Evolutionary conservation across 1,140 invertebrate species (phyloP), one percentile per base, ranked within the genome.

Genomic region (Bombus polaris): DNA sequence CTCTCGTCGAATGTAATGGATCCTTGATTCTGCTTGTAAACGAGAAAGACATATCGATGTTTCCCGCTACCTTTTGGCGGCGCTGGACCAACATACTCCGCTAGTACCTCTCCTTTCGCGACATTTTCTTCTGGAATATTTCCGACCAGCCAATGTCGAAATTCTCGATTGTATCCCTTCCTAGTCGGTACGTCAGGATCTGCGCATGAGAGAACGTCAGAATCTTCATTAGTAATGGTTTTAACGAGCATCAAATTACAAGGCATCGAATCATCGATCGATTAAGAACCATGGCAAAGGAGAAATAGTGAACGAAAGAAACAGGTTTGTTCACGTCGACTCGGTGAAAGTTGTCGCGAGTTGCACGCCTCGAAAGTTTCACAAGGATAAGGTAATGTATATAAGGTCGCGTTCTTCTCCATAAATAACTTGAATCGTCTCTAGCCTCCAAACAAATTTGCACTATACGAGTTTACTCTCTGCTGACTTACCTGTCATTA

Each of bases 141-240:
- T 65, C 96, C 96, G 10, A 98, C 96, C 0, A 97, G 91, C 97
- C 97, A 97, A 89, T 97, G 97, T 81, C 96, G 96, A 94, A 96
- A 97, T 93, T 97, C 97, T 10, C 97, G 92, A 86, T 96, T 86
- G 95, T 96, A 95, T 59, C 94, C 92, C 75, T 96, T 94, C 9
- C 83, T 79, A n/a, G 94, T 96, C 66, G 97, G 97, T 4, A 95
- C 96, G 94, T 97, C 97, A 10, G 96, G 96, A 95, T 97, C 97
- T 96, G 42, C 8, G 2, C 4, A 12, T 1, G 18, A 80, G 12
- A 37, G 37, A n/a, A 59, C 25, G 25, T 1, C 65, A 6, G 37
- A 0, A 62, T 62, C 59, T 13, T 62, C 15, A 1, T 35, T 35
- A 65, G 12, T 65, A 32, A 18, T 18, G 9, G 9, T 0, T 42